A percentile compares a stretch with the other conserved stretches of the same genome.
phyloP scores from a whole-genome alignment of 2,888 invertebrate species.

The Meiosimyza platycephala region DNA sequence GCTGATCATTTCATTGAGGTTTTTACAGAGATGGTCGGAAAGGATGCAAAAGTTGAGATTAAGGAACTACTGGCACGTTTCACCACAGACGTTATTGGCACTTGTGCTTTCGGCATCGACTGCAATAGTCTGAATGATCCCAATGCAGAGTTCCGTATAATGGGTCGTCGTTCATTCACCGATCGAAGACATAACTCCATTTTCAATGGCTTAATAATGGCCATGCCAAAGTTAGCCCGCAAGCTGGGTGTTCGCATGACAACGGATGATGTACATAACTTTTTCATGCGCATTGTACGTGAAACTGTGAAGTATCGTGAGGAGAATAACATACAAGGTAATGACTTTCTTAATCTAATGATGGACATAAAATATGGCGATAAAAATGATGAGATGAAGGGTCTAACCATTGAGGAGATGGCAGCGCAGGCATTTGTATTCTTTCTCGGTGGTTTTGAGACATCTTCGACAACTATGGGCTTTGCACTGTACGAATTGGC shows the following conservation, averaged over 20 bases:
- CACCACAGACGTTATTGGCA: constrained; percentile 69
- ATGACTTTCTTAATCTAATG: constrained; percentile 72
- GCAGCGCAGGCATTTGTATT: constrained; percentile 60
- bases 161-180: constrained; percentile 42
- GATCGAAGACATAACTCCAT: constrained; percentile 27
- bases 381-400: constrained; percentile 56
- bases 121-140: constrained; percentile 66
- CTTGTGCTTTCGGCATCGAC: constrained; percentile 68
- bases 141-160: constrained; percentile 57
- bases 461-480: constrained; percentile 73
- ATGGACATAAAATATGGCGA: constrained; percentile 66
- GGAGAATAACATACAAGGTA: constrained; percentile 57
- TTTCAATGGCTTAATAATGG: constrained; percentile 21
- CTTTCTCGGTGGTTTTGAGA: constrained; percentile 72
- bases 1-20: constrained; percentile 50
- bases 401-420: constrained; percentile 55
- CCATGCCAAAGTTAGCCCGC: constrained; percentile 38
- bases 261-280: constrained; percentile 51
- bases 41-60: constrained; percentile 56
- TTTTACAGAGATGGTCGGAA: constrained; percentile 47
- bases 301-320: constrained; percentile 19
- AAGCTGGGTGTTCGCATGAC: constrained; percentile 35
- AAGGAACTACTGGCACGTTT: constrained; percentile 66
- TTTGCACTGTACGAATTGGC: constrained; percentile 64
- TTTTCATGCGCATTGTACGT: constrained; percentile 57